A percentile compares a stretch with the other conserved stretches of the same genome.
Conservation (phyloP, 2,888 invertebrate genomes). For the Ctena decussata region DNA sequence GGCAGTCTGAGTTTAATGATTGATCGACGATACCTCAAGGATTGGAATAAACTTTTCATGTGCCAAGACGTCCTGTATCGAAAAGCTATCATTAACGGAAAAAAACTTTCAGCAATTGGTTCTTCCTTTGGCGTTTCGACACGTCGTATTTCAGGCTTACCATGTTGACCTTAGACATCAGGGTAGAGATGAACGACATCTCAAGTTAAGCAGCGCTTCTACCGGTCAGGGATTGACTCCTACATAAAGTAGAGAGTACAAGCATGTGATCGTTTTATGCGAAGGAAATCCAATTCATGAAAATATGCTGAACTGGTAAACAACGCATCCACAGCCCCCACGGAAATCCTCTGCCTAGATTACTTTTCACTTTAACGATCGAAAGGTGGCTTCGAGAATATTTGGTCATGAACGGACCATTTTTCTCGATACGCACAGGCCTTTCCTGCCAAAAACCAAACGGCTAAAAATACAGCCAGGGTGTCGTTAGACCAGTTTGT, state of each 20-base stretch:
- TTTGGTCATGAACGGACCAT: not conserved
- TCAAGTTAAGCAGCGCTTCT: not conserved
- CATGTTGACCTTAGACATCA: constrained; percentile 7
- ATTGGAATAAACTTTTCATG: not conserved
- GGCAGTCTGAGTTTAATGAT: too few species aligned
- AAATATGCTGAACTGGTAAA: not conserved
- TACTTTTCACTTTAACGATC: not conserved
- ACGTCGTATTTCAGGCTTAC: not conserved
- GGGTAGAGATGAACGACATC: constrained; percentile 3
- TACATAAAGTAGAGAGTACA: not conserved
- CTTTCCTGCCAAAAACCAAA: not conserved
- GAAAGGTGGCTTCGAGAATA: not conserved
- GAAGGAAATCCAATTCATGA: not conserved
- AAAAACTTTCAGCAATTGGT: not conserved
- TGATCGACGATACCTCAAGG: constrained; percentile 10
- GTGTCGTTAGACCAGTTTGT: too few species aligned
- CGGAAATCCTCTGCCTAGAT: not conserved
- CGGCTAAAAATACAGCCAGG: not conserved
- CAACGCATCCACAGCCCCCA: not conserved
- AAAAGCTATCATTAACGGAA: not conserved
- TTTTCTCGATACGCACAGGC: not conserved
- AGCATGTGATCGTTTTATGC: not conserved
- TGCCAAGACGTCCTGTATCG: not conserved
- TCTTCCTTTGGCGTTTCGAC: not conserved
- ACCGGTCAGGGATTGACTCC: constrained; percentile 5